phyloP scores from a whole-genome alignment of 2,888 invertebrate genomes.

The Drosophila infuscata region DNA sequence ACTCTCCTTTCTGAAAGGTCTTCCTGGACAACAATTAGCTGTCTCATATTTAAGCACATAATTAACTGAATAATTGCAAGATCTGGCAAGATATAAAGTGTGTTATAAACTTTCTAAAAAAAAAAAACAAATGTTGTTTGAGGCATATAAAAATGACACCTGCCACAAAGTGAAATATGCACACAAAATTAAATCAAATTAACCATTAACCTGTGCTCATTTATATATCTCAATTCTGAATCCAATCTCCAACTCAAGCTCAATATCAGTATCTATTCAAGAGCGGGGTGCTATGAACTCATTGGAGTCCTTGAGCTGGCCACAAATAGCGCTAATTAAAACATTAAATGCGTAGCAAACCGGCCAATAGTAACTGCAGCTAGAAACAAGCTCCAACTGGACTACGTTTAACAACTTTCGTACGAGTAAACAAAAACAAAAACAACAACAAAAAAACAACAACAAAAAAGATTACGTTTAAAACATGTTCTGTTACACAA shows the following conservation, averaged over 20 bases:
- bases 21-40: constrained; percentile 16
- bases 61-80: constrained; percentile 50
- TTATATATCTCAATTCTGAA: constrained; percentile 41
- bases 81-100: constrained; percentile 26
- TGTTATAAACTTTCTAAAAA: constrained; percentile 65
- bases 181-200: constrained; percentile 50
- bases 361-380: constrained; percentile 32
- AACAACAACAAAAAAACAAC: background rate
- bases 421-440: constrained; percentile 6
- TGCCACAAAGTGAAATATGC: constrained; percentile 38
- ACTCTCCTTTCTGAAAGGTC: background rate
- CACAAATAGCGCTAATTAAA: constrained; percentile 70
- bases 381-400: constrained; percentile 52
- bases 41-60: constrained; percentile 34
- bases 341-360: constrained; percentile 70
- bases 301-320: constrained; percentile 57
- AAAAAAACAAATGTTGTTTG: background rate
- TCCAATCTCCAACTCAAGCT: constrained; percentile 10
- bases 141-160: constrained; percentile 52
- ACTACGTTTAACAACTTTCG: constrained; percentile 49
- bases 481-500: constrained; percentile 39
- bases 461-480: background rate
- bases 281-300: constrained; percentile 49
- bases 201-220: constrained; percentile 45
- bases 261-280: constrained; percentile 34